phyloP scores from a whole-genome alignment of 1,140 invertebrate genomes.

The Calycopis cecrops region DNA sequence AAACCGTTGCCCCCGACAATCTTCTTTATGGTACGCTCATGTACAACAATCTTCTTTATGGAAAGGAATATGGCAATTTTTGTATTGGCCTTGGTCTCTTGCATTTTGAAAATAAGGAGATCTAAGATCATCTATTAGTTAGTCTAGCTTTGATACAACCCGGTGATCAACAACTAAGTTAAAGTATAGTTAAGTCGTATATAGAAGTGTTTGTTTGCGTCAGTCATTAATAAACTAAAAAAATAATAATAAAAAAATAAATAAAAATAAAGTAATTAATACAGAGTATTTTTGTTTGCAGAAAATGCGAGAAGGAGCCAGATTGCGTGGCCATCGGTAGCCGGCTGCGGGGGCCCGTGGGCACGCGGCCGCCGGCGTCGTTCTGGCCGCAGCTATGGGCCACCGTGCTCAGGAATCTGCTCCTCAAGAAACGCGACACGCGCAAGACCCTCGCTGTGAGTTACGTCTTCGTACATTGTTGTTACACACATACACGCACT shows the following conservation, averaged over 20 bases:
- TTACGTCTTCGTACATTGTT: slow-evolving; percentile 21
- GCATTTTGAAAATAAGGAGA: neutral
- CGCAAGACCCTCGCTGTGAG: slow-evolving; percentile 83
- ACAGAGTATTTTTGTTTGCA: slow-evolving; percentile 25
- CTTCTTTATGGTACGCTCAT: too few species aligned
- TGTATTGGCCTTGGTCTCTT: neutral
- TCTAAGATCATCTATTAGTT: neutral
- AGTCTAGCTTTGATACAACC: too few species aligned
- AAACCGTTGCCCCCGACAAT: too few species aligned
- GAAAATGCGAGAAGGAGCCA: slow-evolving; percentile 57
- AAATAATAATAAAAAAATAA: too few species aligned
- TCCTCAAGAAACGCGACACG: slow-evolving; percentile 83
- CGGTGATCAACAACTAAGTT: too few species aligned
- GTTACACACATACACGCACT: too few species aligned
- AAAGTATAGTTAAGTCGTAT: too few species aligned
- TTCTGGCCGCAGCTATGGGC: slow-evolving; percentile 81
- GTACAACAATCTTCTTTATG: too few species aligned
- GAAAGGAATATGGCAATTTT: too few species aligned
- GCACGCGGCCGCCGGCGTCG: slow-evolving; percentile 53
- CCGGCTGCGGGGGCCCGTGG: slow-evolving; percentile 54
- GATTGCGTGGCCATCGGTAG: slow-evolving; percentile 55
- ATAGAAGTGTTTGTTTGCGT: too few species aligned
- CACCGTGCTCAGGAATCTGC: slow-evolving; percentile 81
- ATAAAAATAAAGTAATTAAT: neutral
- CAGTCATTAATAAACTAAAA: too few species aligned